A percentile compares a stretch with the other conserved stretches of the same genome.
phyloP scores from a whole-genome alignment of 2,113 vertebrate species.

The Ptychochromis oligacanthus region DNA sequence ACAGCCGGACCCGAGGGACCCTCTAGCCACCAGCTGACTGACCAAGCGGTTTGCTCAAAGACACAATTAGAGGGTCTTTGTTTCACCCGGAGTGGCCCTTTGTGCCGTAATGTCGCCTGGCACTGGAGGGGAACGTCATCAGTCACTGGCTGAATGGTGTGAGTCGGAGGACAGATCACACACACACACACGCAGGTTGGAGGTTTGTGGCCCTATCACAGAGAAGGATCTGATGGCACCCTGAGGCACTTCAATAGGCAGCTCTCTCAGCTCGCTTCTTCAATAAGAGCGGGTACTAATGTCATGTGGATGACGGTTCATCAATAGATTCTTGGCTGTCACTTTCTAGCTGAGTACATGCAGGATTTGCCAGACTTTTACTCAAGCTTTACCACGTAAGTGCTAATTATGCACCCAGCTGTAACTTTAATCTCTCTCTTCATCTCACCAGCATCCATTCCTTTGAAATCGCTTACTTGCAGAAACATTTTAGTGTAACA shows the following conservation, averaged over 20 bases:
- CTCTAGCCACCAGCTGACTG: conserved; percentile 67
- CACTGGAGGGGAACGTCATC: conserved; percentile 70
- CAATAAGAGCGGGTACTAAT: conserved; percentile 32
- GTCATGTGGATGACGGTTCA: conserved; percentile 19
- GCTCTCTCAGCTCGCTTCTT: conserved; percentile 33
- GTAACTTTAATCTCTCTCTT: background rate
- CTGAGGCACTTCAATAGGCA: conserved; percentile 44
- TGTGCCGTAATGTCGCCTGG: conserved; percentile 63
- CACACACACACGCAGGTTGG: conserved; percentile 47
- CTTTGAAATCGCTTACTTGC: background rate
- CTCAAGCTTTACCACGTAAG: background rate
- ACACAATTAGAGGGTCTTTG: conserved; percentile 85
- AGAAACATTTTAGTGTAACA: background rate
- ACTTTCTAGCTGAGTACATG: background rate
- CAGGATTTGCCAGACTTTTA: background rate
- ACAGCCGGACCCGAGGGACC: conserved; percentile 75
- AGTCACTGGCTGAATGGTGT: conserved; percentile 72
- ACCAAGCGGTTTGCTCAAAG: conserved; percentile 70
- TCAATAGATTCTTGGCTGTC: conserved; percentile 26
- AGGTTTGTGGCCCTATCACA: conserved; percentile 41
- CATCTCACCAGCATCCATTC: background rate
- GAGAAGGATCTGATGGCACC: conserved; percentile 46
- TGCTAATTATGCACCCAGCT: background rate
- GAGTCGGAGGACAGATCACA: conserved; percentile 21
- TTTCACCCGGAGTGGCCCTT: conserved; percentile 73